Evolutionary conservation across 2,113 vertebrate species (phyloP).

Genomic region (Galeopterus variegatus): DNA sequence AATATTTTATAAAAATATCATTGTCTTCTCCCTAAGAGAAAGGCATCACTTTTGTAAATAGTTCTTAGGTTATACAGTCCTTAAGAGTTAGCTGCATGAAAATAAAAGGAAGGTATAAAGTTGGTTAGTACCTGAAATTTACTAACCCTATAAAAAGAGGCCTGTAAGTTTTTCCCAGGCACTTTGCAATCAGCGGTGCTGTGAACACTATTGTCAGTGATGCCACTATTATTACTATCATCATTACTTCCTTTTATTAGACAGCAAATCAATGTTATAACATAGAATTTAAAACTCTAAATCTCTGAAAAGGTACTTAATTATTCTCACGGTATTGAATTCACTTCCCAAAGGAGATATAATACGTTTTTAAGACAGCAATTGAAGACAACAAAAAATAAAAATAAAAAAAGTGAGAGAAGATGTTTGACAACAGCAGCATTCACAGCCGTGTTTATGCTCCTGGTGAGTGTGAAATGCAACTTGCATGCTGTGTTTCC

Average conservation of each 20-base stretch:
- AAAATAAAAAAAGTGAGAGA: neutral
- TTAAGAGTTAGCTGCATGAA: neutral
- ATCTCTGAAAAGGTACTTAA: constrained; percentile 4
- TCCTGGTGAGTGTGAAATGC: neutral
- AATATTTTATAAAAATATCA: neutral
- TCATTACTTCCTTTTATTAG: constrained; percentile 30
- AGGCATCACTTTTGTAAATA: neutral
- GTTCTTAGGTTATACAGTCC: neutral
- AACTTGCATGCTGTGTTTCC: fast-evolving
- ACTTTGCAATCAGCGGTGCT: neutral
- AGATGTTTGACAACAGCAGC: neutral
- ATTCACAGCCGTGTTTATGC: fast-evolving
- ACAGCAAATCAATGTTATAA: neutral
- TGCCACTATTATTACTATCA: neutral
- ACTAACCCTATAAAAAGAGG: fast-evolving
- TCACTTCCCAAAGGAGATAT: neutral
- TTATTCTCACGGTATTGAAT: neutral
- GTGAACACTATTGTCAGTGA: fast-evolving
- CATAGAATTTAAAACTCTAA: constrained; percentile 26
- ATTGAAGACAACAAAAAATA: neutral
- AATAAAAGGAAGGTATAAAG: neutral
- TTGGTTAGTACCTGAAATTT: neutral
- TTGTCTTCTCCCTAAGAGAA: neutral
- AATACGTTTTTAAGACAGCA: neutral
- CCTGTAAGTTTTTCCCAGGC: neutral